These are phyloP conservation scores for Laupala kohalensis DNA, from an alignment of 1,140 invertebrate genomes.

Conservation along the genomic window DNA sequence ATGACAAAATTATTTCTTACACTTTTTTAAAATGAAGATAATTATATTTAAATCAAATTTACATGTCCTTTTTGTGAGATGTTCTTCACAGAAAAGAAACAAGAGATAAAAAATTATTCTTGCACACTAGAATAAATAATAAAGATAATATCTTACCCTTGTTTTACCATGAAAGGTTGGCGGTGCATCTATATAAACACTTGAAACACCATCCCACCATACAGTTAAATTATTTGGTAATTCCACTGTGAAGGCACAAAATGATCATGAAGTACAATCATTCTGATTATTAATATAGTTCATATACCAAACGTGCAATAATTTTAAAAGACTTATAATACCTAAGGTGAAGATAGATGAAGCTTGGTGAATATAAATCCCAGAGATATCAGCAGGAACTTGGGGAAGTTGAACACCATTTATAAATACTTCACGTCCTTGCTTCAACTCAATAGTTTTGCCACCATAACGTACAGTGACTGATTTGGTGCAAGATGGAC, in stretches of 20 bases:
- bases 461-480: constrained; percentile 43
- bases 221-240: constrained; percentile 61
- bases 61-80: too few species aligned
- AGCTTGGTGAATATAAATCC: constrained; percentile 47
- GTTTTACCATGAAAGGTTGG: constrained; percentile 47
- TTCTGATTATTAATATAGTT: background rate
- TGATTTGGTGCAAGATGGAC: constrained; percentile 70
- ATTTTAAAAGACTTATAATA: too few species aligned
- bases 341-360: constrained; percentile 62
- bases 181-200: constrained; percentile 69
- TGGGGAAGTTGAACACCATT: constrained; percentile 54
- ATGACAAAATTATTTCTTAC: too few species aligned
- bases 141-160: constrained; percentile 16
- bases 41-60: too few species aligned
- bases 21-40: too few species aligned
- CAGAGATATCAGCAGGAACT: constrained; percentile 44
- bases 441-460: constrained; percentile 50
- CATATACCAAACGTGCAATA: too few species aligned
- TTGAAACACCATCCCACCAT: constrained; percentile 71
- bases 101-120: background rate
- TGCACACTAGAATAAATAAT: background rate
- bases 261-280: background rate
- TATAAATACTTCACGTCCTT: constrained; percentile 49
- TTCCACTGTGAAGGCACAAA: constrained; percentile 39
- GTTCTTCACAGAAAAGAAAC: too few species aligned